A percentile compares a stretch with the other conserved stretches of the same genome.
Evolutionary conservation across 2,797 vertebrate genomes (phyloP).

Genomic region (Sebastes paucispinis): DNA sequence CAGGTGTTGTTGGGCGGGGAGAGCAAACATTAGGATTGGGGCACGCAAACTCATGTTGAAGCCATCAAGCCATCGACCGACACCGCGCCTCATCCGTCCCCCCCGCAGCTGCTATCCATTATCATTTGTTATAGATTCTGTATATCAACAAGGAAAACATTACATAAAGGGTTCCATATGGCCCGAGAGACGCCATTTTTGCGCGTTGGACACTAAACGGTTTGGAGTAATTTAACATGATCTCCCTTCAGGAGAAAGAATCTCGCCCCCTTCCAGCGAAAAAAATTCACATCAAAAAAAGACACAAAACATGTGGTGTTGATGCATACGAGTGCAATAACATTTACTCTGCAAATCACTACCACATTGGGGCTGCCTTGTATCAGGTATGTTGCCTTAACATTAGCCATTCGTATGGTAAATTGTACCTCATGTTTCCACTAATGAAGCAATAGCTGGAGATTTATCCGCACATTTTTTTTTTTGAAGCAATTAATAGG

Average conservation of each 20-base stretch:
- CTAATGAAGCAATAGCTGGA: conserved; percentile 22
- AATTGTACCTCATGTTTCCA: conserved; percentile 46
- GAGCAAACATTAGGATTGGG: conserved; percentile 19
- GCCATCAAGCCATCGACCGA: conserved; percentile 85
- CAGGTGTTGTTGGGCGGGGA: conserved; percentile 44
- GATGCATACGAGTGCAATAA: conserved; percentile 79
- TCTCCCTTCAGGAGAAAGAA: conserved; percentile 85
- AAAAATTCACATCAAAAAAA: conserved; percentile 52
- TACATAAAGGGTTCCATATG: conserved; percentile 94
- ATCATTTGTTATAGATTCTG: conserved; percentile 94
- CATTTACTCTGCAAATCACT: conserved; percentile 86
- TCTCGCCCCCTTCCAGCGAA: conserved; percentile 51
- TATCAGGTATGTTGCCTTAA: conserved; percentile 69
- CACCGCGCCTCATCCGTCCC: conserved; percentile 78
- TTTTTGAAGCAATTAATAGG: conserved; percentile 8
- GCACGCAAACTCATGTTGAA: conserved; percentile 72
- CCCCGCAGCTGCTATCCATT: conserved; percentile 92
- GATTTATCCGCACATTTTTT: not conserved
- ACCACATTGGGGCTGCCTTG: conserved; percentile 83
- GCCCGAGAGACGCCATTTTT: conserved; percentile 85
- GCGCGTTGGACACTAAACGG: conserved; percentile 89
- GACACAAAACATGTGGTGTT: conserved; percentile 69
- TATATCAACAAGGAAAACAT: conserved; percentile 90
- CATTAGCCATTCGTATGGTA: conserved; percentile 43
- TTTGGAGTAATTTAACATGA: conserved; percentile 92